Conservation (phyloP, 2,797 vertebrate species). For the Sebastes reedi region DNA sequence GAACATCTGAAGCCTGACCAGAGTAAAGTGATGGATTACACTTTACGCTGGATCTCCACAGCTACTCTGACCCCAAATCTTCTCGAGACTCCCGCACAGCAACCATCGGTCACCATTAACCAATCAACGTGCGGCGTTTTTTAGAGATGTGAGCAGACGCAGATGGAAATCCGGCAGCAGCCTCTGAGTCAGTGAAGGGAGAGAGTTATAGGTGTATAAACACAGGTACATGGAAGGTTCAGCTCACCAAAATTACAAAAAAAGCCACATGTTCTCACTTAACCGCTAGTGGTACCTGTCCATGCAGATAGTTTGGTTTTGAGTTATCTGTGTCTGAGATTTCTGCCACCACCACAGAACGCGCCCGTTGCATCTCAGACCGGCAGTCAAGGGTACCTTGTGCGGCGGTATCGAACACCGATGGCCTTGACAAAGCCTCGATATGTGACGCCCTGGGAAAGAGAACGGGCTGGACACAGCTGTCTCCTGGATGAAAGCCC, state of each 20-base stretch:
- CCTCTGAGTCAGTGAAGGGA: background rate
- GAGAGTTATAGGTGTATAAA: conserved; percentile 6
- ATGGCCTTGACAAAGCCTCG: too few relatives aligned
- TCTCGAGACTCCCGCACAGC: conserved; percentile 1
- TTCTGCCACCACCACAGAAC: background rate
- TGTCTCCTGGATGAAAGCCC: too few relatives aligned
- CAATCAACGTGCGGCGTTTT: conserved; percentile 4
- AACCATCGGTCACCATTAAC: conserved; percentile 38
- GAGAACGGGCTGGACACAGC: too few relatives aligned
- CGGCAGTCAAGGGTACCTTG: too few relatives aligned
- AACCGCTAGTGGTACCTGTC: background rate
- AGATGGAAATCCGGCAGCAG: conserved; percentile 6
- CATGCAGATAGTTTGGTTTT: background rate
- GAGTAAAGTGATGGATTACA: conserved; percentile 31
- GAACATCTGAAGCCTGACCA: conserved; percentile 27
- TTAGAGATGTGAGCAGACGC: conserved; percentile 14
- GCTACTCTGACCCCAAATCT: conserved; percentile 1
- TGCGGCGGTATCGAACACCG: too few relatives aligned
- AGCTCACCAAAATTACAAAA: background rate
- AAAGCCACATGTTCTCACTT: background rate
- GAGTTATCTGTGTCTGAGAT: background rate
- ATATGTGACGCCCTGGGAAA: too few relatives aligned
- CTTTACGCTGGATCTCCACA: background rate
- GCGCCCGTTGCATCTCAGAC: too few relatives aligned
- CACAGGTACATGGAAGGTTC: background rate